phyloP scores from a whole-genome alignment of 2,113 vertebrate genomes.

The Corythornis cristatus region DNA sequence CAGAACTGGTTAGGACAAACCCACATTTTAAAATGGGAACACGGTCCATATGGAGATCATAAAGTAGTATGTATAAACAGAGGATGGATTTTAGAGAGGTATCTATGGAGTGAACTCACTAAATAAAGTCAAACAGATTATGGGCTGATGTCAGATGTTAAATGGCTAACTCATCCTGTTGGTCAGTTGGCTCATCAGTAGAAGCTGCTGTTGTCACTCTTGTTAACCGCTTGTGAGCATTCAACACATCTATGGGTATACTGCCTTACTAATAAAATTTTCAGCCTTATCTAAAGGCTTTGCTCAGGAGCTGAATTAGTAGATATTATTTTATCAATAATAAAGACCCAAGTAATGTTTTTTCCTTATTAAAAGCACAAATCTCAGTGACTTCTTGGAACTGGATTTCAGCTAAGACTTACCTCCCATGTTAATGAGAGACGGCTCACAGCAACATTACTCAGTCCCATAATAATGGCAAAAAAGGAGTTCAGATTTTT shows the following conservation, averaged over 20 bases:
- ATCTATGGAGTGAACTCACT: not conserved
- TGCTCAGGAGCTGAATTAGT: not conserved
- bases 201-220: not conserved
- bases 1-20: not conserved
- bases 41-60: not conserved
- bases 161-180: not conserved
- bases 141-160: not conserved
- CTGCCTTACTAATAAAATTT: not conserved
- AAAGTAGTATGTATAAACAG: not conserved
- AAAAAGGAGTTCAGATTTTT: conserved; percentile 97
- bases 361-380: conserved; percentile 45
- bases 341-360: not conserved
- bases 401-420: conserved; percentile 55
- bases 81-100: not conserved
- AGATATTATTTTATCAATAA: conserved; percentile 10
- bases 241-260: not conserved
- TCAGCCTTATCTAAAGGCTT: not conserved
- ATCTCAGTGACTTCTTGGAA: not conserved
- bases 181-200: not conserved
- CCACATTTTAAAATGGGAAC: not conserved
- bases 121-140: not conserved
- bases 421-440: conserved; percentile 97
- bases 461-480: conserved; percentile 94
- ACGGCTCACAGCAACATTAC: conserved; percentile 95
- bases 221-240: not conserved